Conservation (phyloP, 2,797 vertebrate genomes). For the Pyrocephalus nanus region DNA sequence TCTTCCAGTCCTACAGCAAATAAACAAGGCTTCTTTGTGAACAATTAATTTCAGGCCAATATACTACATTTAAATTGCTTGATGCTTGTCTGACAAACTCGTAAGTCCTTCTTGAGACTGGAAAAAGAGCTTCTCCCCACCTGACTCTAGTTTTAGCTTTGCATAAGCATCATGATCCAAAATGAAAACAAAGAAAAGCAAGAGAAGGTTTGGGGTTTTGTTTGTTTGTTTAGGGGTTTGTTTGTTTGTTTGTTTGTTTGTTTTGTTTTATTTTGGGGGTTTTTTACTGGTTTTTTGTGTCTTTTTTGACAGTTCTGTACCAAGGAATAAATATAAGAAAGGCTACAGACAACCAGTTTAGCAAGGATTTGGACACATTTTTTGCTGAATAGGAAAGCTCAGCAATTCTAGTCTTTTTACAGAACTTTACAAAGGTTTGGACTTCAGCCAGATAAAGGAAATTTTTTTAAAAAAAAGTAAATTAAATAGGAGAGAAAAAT, state of each 20-base stretch:
- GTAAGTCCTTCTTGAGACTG: background rate
- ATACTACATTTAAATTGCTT: background rate
- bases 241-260: no score
- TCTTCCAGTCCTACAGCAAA: background rate
- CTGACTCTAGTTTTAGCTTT: background rate
- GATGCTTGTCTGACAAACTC: background rate
- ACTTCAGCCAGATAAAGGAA: background rate
- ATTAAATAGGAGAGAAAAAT: background rate
- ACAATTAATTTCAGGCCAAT: background rate
- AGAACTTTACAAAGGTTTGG: background rate
- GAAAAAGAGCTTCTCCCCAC: background rate
- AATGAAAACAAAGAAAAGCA: background rate
- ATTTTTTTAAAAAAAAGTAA: background rate
- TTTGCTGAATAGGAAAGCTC: background rate
- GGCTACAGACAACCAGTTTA: background rate
- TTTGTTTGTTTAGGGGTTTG: no score
- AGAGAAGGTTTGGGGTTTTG: background rate
- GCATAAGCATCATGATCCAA: background rate
- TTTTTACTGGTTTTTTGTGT: no score
- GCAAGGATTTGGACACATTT: background rate
- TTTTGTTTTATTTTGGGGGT: no score
- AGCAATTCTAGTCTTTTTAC: background rate
- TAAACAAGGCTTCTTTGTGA: background rate
- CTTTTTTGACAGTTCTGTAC: background rate
- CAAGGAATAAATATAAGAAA: background rate